Evolutionary conservation across 2,888 invertebrate genomes (phyloP).

Genomic region (Tineola bisselliella): DNA sequence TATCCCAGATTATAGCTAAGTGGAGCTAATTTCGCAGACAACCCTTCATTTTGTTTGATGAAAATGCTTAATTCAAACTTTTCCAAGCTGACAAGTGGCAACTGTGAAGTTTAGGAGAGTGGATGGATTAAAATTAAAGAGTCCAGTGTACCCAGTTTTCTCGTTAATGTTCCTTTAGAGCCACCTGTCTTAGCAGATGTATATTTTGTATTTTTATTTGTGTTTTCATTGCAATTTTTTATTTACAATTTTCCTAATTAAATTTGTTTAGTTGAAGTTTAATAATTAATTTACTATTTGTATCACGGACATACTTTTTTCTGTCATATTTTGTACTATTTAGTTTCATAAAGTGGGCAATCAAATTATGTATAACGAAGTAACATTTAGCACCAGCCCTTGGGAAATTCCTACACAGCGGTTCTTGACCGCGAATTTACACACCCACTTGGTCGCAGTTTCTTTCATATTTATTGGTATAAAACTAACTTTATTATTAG

Average conservation of each 20-base stretch:
- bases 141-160: neutral
- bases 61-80: slow-evolving; percentile 9
- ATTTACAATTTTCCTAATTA: neutral
- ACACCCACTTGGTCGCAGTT: too few relatives aligned
- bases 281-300: too few relatives aligned
- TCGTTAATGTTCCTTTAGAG: neutral
- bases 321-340: too few relatives aligned
- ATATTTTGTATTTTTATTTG: neutral
- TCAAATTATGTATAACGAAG: too few relatives aligned
- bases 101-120: slow-evolving; percentile 7
- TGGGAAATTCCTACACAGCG: too few relatives aligned
- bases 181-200: neutral
- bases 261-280: neutral
- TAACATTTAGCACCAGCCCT: too few relatives aligned
- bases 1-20: slow-evolving; percentile 47
- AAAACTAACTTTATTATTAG: too few relatives aligned
- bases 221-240: neutral
- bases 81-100: slow-evolving; percentile 8
- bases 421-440: too few relatives aligned
- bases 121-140: slow-evolving; percentile 6
- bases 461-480: too few relatives aligned
- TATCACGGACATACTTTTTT: too few relatives aligned
- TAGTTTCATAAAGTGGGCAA: too few relatives aligned
- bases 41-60: slow-evolving; percentile 20
- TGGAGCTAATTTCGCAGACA: slow-evolving; percentile 40